phyloP scores from a whole-genome alignment of 2,888 invertebrate genomes.

The Corbicula japonica region DNA sequence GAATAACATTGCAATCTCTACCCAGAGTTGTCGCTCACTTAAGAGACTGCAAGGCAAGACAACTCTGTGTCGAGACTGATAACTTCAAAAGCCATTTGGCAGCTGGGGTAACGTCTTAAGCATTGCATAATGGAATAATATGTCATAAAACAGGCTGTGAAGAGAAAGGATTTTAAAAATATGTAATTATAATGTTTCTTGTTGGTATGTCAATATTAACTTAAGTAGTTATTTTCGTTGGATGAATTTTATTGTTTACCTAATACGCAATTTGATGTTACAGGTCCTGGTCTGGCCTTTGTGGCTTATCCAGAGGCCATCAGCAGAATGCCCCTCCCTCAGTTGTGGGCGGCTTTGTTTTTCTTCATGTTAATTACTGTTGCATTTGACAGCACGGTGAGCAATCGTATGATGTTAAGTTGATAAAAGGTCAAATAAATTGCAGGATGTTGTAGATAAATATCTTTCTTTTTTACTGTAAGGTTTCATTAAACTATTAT shows the following conservation, averaged over 20 bases:
- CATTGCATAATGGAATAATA: too few species aligned
- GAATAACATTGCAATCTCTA: too few species aligned
- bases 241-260: neutral
- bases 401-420: neutral
- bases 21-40: too few species aligned
- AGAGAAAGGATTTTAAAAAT: too few species aligned
- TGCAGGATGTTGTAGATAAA: neutral
- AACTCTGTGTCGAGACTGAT: too few species aligned
- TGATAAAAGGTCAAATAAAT: neutral
- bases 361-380: conserved; percentile 63
- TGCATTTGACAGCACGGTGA: conserved; percentile 60
- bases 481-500: too few species aligned
- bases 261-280: neutral
- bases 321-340: conserved; percentile 56
- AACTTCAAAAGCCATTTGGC: too few species aligned
- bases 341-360: conserved; percentile 62
- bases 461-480: too few species aligned
- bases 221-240: neutral
- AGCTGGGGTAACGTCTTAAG: too few species aligned
- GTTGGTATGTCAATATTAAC: neutral
- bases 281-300: conserved; percentile 63
- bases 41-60: too few species aligned
- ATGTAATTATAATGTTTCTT: neutral
- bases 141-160: too few species aligned
- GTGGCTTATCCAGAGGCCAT: conserved; percentile 62